phyloP scores from a whole-genome alignment of 2,888 invertebrate genomes.

The Drosophila ezoana region DNA sequence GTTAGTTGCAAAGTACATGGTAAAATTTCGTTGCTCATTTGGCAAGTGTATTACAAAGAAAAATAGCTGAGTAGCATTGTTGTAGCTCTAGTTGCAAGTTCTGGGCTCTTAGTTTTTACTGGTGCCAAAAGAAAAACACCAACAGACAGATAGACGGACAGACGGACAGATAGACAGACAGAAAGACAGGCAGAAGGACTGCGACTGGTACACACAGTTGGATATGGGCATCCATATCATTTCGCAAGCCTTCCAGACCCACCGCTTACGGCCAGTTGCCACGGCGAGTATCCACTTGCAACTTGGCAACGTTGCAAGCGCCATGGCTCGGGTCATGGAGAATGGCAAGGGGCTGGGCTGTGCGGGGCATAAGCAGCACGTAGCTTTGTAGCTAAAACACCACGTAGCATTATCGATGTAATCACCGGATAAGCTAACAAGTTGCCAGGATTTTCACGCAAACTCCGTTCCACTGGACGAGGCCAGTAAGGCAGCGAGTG shows the following conservation, averaged over 20 bases:
- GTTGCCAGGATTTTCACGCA: slow-evolving; percentile 84
- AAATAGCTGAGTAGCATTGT: slow-evolving; percentile 47
- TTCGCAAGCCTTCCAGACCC: slow-evolving; percentile 25
- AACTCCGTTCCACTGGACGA: slow-evolving; percentile 44
- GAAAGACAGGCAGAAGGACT: slow-evolving; percentile 6
- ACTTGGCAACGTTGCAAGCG: slow-evolving; percentile 21
- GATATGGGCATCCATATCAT: slow-evolving; percentile 65
- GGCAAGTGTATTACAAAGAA: slow-evolving; percentile 44
- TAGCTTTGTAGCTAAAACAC: slow-evolving; percentile 76
- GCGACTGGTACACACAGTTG: slow-evolving; percentile 31
- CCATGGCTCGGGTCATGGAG: neutral
- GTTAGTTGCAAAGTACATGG: neutral
- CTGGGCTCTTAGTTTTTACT: slow-evolving; percentile 31
- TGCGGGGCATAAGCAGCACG: slow-evolving; percentile 67
- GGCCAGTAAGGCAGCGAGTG: neutral
- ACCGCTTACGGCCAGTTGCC: slow-evolving; percentile 28
- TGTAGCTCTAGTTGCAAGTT: slow-evolving; percentile 17
- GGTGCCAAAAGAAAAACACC: slow-evolving; percentile 42
- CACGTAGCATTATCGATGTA: slow-evolving; percentile 84
- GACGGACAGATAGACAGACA: neutral
- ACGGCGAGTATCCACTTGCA: slow-evolving; percentile 16
- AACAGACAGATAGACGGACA: neutral
- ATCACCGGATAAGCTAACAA: slow-evolving; percentile 85
- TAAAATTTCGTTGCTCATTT: neutral
- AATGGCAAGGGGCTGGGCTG: neutral